Base-by-base conservation (phyloP, 1,140 invertebrate species). In the Portunus trituberculatus region DNA sequence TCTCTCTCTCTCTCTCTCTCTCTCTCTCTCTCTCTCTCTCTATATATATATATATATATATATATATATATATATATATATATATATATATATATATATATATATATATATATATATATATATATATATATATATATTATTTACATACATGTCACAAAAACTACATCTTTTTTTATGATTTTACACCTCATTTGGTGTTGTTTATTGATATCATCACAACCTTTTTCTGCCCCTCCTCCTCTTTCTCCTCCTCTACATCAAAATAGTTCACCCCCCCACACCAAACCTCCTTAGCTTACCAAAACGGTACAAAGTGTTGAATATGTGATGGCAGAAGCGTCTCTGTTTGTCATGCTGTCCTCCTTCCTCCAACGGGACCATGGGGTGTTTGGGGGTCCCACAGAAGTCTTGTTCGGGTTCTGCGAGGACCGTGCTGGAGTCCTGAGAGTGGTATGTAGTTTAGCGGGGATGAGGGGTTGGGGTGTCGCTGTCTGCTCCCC, bases 1-100 rank as follows among this genome's bases (percentile, higher is more conserved):
- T 76, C 67, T 76, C 67, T 76, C 67, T 76, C n/a, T 76, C 67
- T n/a, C 67, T 76, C n/a, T 76, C n/a, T n/a, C 67, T 25, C 67
- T n/a, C 6, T 76, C 67, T 76, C 20, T 25, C n/a, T 46, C 31
- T 88, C 31, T 59, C 52, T 59, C 52, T 59, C 52, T 59, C 52
- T 59, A 39, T 39, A 39, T 39, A 39, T 39, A 39, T 39, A 39
- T 39, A 39, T 39, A 39, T 39, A 39, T 39, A 39, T 39, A 39
- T 39, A 39, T 39, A 39, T 39, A 39, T 39, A 39, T 39, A 39
- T 39, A 39, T 39, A 39, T 39, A 39, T 39, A 39, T 39, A 39
- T 39, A 39, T 39, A 39, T 39, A 39, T 39, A 39, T 39, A 39
- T 39, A 39, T 39, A 39, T 39, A 39, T 39, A 39, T 39, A 39